Conservation (phyloP, 1,140 invertebrate genomes). For the Steinernema feltiae region DNA sequence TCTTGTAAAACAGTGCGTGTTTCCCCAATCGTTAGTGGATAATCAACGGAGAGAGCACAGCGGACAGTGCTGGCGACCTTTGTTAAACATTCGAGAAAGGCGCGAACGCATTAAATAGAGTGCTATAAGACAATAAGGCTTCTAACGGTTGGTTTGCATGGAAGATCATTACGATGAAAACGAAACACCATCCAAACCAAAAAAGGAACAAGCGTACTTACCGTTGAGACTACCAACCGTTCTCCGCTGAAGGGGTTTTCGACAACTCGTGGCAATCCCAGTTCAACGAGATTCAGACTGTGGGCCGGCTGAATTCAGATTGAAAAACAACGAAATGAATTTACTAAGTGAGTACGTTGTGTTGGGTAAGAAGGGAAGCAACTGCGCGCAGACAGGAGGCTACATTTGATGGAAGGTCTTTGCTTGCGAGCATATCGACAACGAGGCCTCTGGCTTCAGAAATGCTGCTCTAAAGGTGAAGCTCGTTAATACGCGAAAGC, state of each 20-base stretch:
- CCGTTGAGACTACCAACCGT: conserved; percentile 15
- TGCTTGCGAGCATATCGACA: conserved; percentile 30
- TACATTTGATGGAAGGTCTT: conserved; percentile 33
- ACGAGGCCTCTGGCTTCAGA: conserved; percentile 34
- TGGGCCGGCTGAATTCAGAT: conserved; percentile 7
- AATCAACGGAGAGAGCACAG: too few species aligned
- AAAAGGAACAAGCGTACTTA: conserved; percentile 6
- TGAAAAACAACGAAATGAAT: neutral
- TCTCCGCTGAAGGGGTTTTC: conserved; percentile 32
- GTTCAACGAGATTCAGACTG: conserved; percentile 11
- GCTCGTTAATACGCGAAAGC: neutral
- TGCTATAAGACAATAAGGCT: neutral
- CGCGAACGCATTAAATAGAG: neutral
- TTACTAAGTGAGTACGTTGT: conserved; percentile 18
- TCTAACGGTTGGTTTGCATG: neutral
- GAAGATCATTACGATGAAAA: conserved; percentile 9
- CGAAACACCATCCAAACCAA: conserved; percentile 1
- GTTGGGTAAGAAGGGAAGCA: conserved; percentile 25
- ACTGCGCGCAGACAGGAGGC: conserved; percentile 34
- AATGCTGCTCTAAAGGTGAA: conserved; percentile 18
- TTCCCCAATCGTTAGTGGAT: too few species aligned
- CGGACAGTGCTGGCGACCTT: too few species aligned
- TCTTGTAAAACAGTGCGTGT: too few species aligned
- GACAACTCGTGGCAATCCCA: conserved; percentile 26
- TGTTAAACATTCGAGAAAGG: too few species aligned